Conservation (phyloP, 2,113 vertebrate species). For the Nycticorax nycticorax region DNA sequence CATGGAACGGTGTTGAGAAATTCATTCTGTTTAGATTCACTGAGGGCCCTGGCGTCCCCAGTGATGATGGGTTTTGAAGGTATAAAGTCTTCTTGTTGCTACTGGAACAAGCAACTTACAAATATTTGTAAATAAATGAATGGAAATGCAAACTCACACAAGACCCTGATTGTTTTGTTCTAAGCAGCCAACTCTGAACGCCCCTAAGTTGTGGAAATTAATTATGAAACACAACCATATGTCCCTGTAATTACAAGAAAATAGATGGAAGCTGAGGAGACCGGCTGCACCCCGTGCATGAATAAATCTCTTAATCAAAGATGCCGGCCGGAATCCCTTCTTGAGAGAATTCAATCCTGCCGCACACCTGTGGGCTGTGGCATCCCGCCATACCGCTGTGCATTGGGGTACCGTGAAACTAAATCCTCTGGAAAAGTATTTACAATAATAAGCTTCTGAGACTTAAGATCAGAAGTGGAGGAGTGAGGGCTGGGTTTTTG, state of each 20-base stretch:
- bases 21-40: not conserved
- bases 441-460: not conserved
- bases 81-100: not conserved
- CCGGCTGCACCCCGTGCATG: not conserved
- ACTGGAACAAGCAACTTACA: not conserved
- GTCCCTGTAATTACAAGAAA: slow-evolving; percentile 58
- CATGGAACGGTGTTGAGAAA: not conserved
- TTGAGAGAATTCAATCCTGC: not conserved
- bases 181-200: slow-evolving; percentile 3
- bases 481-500: not conserved
- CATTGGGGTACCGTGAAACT: not conserved
- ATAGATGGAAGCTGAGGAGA: slow-evolving; percentile 11
- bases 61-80: not conserved
- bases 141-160: slow-evolving; percentile 9
- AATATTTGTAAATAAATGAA: slow-evolving; percentile 26
- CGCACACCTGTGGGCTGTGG: not conserved
- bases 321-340: not conserved
- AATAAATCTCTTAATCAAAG: slow-evolving; percentile 26
- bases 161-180: not conserved
- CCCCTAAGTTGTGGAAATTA: slow-evolving; percentile 56
- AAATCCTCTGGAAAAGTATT: not conserved
- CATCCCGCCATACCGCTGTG: not conserved
- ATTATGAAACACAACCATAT: slow-evolving; percentile 63
- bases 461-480: not conserved
- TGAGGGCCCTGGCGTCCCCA: not conserved